Base-by-base conservation (phyloP, 2,888 invertebrate genomes). In the Bruchidius siliquastri region DNA sequence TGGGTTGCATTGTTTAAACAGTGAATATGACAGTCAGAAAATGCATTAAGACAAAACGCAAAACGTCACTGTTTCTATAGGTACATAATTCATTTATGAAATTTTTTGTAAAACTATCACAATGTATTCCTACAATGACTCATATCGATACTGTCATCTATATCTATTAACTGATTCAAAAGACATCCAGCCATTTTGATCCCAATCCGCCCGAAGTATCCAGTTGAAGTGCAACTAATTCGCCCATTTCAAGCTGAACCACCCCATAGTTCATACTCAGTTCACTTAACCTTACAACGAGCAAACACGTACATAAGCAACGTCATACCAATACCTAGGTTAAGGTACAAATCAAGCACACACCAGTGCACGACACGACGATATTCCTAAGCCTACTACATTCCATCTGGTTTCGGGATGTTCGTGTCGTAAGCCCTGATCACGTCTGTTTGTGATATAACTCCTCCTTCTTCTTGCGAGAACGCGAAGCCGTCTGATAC, bases 391-490 rank as follows among this genome's bases (percentile, higher is more conserved):
- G 49, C 49, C 49, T 49, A 49, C 49, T 49, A 84, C 77, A 80
- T 83, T 73, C 92, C 94, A 84, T 90, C 92, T 81, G 93, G 92
- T 87, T 95, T 93, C 86, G 94, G 95, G 86, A 92, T 91, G 85
- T 94, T 96, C 81, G 97, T 97, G 89, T 98, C 95, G 91, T 98
- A 98, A 72, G 96, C 96, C 85, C 98, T 92, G 86, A 99, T 97
- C 85, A 98, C 93, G 84, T 96, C 96, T 80, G 97, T 94, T 89
- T 98, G 96, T 72, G 96, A 93, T 78, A 99, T 95, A 82, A 93
- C 95, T 80, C 97, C 98, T 85, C 97, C 96, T 89, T 99, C 99
- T 88, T 99, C 99, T 93, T 99, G 99, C 69, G 98, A 99, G 89
- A 99, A 99, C 80, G 99, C 98, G 90, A 95, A 98, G 78, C 98